Percentiles rank a stretch among this genome's conserved stretches.
phyloP scores from a whole-genome alignment of 2,797 vertebrate genomes.

The Mus minutoides region DNA sequence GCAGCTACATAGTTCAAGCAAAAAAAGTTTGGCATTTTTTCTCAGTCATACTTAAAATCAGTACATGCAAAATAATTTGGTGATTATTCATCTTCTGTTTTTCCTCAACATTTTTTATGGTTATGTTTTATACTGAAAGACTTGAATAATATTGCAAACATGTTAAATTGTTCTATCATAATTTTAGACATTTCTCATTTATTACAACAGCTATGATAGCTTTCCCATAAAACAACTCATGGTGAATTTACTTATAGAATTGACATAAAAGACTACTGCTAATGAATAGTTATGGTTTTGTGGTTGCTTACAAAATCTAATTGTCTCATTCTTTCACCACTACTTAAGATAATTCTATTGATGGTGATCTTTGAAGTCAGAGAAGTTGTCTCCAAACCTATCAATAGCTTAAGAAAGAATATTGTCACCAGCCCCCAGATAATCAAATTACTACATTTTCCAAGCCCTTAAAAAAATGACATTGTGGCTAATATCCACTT shows the following conservation, averaged over 20 bases:
- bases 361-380: not conserved
- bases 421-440: rapidly evolving
- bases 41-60: not conserved
- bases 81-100: not conserved
- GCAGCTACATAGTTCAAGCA: not conserved
- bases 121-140: not conserved
- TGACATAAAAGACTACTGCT: not conserved
- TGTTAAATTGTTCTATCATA: not conserved
- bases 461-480: not conserved
- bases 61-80: not conserved
- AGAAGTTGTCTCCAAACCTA: not conserved
- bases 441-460: not conserved
- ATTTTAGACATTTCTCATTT: not conserved
- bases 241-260: not conserved
- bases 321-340: not conserved
- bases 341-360: not conserved
- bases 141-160: not conserved
- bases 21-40: not conserved
- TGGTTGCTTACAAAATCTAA: not conserved
- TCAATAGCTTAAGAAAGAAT: no score
- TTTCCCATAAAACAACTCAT: not conserved
- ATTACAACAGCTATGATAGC: not conserved
- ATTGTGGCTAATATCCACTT: no score
- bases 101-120: not conserved
- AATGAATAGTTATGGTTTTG: not conserved